Evolutionary conservation across 2,113 vertebrate genomes (phyloP), one percentile per base, ranked within the genome.

Genomic region (Arothron firmamentum): DNA sequence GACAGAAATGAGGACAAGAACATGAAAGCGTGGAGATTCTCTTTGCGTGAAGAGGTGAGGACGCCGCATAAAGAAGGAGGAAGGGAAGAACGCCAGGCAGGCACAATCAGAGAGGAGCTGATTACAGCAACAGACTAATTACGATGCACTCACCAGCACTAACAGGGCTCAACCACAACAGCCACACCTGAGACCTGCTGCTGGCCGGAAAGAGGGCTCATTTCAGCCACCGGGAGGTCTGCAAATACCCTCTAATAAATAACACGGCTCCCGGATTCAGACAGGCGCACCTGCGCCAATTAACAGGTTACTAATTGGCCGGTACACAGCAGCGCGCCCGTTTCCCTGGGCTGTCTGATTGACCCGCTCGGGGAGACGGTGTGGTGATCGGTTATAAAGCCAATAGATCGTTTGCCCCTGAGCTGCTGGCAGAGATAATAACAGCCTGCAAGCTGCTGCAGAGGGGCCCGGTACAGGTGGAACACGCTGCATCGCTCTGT

Each of bases 161-260:
- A 89, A 93, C 91, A 93, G 93, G 93, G 93, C 92, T 92, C 91
- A 91, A 89, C 94, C 93, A 87, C 72, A 92, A 88, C 78, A 91
- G 89, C 89, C 91, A 93, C 95, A 98, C 94, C 94, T 97, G 94
- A 94, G 93, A 93, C 93, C 91, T 93, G 80, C 72, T 47, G 84
- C 85, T 91, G 86, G 92, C 89, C 88, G 75, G 85, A 90, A 62
- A 72, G 85, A 90, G 85, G 91, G 88, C 91, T 91, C 91, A 93
- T 94, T 93, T 95, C 88, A 89, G 87, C 89, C 93, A 94, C 89
- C 91, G 91, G 93, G 91, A 79, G 87, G 86, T 82, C 87, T 84
- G 82, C 78, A 74, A 76, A 79, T 80, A 85, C 75, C 79, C 62
- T 85, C 89, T 88, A 87, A 86, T 84, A 84, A 80, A 83, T 79